Base-by-base conservation (phyloP, 2,888 invertebrate genomes). In the Glaucopsyche alexis region DNA sequence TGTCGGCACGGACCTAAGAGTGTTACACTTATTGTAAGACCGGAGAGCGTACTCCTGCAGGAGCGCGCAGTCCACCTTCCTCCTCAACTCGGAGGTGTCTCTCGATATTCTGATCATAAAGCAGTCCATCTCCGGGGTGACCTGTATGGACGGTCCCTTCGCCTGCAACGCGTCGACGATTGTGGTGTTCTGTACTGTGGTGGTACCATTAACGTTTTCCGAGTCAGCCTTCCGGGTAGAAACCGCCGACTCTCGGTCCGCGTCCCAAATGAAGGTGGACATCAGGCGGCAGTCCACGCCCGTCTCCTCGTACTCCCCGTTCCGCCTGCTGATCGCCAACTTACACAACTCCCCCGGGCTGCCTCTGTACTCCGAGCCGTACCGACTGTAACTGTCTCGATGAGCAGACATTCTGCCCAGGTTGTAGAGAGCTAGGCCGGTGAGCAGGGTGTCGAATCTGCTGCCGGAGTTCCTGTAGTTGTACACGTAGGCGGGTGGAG, bases 341-440 rank as follows among this genome's bases (percentile, higher is more conserved):
- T 84, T 86, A 76, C 88, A 88, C 19, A 81, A 74, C 75, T 88
- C 88, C 3, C 83, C 85, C 0, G 84, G 79, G 9, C 45, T 74
- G 0, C 79, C 70, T 45, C 78, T 78, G 75, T 88, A 87, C 40
- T 83, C 81, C 49, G 78, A 76, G 4, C 77, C 71, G 7, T 76
- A 73, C 42, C 73, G 55, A 49, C 81, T 75, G 75, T 82, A 74
- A 72, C 82, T 76, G 42, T 76, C 73, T 40, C 82, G 77, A 29
- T 78, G 78, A 7, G 76, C 76, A 0, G 85, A 84, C 81, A 86
- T 84, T 73, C 87, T 81, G 7, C 88, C 88, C 64, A 88, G 79
- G 75, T 89, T 89, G 72, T 88, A 89, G 50, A 89, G 75, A n/a
- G 88, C 88, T 71, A 89, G 79, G 0, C 89, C 89, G 7, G 87